Conservation (phyloP, 2,888 invertebrate species). For the Amitus sp. region DNA sequence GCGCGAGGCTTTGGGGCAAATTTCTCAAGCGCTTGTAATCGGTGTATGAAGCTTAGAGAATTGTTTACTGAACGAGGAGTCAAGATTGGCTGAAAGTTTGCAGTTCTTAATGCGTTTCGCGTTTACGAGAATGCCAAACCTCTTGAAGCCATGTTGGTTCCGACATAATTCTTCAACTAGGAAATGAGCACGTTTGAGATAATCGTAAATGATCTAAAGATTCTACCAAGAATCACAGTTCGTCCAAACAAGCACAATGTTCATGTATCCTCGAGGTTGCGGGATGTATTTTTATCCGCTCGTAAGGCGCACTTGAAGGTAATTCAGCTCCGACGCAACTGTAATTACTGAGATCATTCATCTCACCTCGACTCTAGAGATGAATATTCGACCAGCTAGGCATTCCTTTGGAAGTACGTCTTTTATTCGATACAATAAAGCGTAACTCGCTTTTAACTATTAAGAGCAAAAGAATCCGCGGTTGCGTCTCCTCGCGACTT, state of each 20-base stretch:
- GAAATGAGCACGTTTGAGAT: background rate
- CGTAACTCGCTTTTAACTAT: no score
- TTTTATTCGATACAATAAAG: no score
- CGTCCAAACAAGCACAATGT: conserved; percentile 7
- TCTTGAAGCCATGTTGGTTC: background rate
- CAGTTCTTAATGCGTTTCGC: background rate
- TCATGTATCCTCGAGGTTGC: conserved; percentile 39
- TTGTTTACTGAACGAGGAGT: no score
- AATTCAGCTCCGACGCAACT: conserved; percentile 55
- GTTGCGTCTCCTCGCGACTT: no score
- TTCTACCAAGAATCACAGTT: background rate
- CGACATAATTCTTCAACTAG: background rate
- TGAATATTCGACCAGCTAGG: background rate
- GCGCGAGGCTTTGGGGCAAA: no score
- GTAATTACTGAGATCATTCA: conserved; percentile 59
- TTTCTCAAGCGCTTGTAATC: no score
- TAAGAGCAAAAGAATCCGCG: no score
- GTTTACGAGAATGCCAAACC: background rate
- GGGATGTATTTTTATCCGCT: conserved; percentile 50
- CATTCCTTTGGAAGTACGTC: background rate
- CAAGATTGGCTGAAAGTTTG: background rate
- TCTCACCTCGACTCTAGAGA: conserved; percentile 41
- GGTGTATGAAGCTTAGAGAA: no score
- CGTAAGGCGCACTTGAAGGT: conserved; percentile 50
- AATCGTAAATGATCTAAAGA: background rate